Conservation (phyloP, 2,797 vertebrate species). For the Sphenopsis melanotis region DNA sequence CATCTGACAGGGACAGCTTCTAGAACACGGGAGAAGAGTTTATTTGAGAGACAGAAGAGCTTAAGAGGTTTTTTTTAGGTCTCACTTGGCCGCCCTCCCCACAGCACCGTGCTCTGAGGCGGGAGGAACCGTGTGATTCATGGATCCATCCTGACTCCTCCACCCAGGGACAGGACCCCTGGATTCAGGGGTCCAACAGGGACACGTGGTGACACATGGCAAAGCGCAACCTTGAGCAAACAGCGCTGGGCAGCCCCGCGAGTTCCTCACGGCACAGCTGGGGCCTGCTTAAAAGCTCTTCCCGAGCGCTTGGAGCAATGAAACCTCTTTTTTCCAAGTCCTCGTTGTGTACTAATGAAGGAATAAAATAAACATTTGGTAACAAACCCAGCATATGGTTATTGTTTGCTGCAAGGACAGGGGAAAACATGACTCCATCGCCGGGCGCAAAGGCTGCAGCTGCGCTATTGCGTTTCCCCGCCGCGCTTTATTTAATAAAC, state of each 20-base stretch:
- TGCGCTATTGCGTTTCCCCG: constrained; percentile 57
- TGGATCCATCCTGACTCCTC: not conserved
- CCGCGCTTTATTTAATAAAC: constrained; percentile 64
- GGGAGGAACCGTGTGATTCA: rapidly evolving
- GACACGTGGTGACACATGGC: rapidly evolving
- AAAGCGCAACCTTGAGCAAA: rapidly evolving
- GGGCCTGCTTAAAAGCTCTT: not conserved
- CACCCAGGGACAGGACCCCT: rapidly evolving
- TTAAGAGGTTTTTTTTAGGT: too few species aligned
- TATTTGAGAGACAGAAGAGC: not conserved
- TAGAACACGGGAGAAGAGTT: not conserved
- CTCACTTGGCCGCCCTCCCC: rapidly evolving
- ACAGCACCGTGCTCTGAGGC: rapidly evolving
- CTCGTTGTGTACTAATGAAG: constrained; percentile 47
- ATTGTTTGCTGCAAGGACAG: constrained; percentile 67
- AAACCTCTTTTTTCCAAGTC: not conserved
- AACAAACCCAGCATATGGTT: constrained; percentile 67
- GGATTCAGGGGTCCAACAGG: rapidly evolving
- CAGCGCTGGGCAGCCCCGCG: rapidly evolving
- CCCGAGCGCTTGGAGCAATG: not conserved
- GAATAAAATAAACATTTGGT: constrained; percentile 65
- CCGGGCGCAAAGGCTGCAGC: constrained; percentile 56
- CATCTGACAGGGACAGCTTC: not conserved
- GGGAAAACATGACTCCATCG: constrained; percentile 55
- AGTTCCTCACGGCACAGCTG: not conserved